Evolutionary conservation across 2,888 invertebrate species (phyloP), one percentile per base, ranked within the genome.

Genomic region (Sesia apiformis): DNA sequence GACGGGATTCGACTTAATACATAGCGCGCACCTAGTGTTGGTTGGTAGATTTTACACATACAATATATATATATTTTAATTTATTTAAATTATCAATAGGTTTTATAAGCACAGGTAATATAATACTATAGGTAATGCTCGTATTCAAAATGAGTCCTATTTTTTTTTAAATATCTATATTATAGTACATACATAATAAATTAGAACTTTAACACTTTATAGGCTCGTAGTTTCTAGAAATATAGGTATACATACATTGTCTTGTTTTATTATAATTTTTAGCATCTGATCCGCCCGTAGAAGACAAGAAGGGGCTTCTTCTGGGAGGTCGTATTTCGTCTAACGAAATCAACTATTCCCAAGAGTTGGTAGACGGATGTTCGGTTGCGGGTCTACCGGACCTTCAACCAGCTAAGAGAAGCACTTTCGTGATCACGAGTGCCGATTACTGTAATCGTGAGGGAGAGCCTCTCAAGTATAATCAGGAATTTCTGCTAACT

Each of bases 401-500:
- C 23, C 46, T 71, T 3, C 55, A 58, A 4, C 84, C 86, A 0
- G 60, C 67, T 0, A 75, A 76, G 55, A 75, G 76, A 55, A 75
- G 64, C 56, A 72, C 84, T 2, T 88, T 87, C 58, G 67, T 83
- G 3, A 73, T 89, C 52, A 76, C 81, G 4, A 89, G 85, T 55
- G 78, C 83, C 39, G 89, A 88, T 59, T 85, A 87, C 61, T 87
- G 87, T 58, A 67, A 86, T 43, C 69, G 87, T 7, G 75, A 78
- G 6, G 76, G 76, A 3, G 89, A 88, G 66, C 53, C 60, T 3
- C 63, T 89, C 40, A 88, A 87, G 60, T 88, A 78, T 60, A 81
- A 87, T 56, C 89, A 89, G 62, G 87, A 88, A 60, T 88, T 89
- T 59, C 70, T 88, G 49, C 65, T 89, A 3, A 76, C 79, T 7